Percentiles rank a stretch among this genome's conserved stretches.
Conservation (phyloP, 2,113 vertebrate species). For the Corythoichthys intestinalis region DNA sequence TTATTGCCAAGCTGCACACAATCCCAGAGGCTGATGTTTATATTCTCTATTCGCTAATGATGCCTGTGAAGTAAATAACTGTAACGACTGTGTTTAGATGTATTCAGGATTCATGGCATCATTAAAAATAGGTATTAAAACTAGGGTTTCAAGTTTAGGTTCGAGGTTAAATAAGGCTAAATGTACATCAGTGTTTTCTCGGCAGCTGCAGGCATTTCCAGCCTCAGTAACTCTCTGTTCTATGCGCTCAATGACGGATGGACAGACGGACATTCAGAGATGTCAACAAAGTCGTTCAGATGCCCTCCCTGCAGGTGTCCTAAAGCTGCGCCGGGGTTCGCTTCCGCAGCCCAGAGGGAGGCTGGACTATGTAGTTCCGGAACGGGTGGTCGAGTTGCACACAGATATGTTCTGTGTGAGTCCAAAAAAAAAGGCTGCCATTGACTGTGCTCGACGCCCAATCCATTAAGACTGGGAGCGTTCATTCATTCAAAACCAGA, state of each 20-base stretch:
- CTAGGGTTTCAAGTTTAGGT: no score
- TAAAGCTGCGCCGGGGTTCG: conserved; percentile 27
- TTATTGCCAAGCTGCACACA: not conserved
- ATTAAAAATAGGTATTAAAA: no score
- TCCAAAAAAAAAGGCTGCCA: no score
- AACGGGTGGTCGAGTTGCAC: conserved; percentile 31
- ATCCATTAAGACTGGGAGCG: no score
- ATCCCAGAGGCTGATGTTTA: no score
- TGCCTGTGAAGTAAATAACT: not conserved
- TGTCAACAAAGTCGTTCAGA: not conserved
- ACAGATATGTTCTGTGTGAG: conserved; percentile 45
- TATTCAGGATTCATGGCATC: not conserved
- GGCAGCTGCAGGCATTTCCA: conserved; percentile 62
- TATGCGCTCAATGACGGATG: conserved; percentile 55
- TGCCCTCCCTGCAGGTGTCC: conserved; percentile 60
- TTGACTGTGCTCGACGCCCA: no score
- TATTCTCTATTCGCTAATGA: not conserved
- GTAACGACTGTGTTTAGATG: not conserved
- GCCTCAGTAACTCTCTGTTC: conserved; percentile 55
- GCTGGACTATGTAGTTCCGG: conserved; percentile 8
- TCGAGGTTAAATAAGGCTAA: no score
- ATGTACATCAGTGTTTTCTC: conserved; percentile 41
- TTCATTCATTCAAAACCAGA: no score
- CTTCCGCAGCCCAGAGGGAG: conserved; percentile 39
- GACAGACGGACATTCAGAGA: conserved; percentile 46